These are phyloP conservation scores for Darevskia nairensis DNA, from an alignment of 2,797 vertebrate species.

Conservation along the genomic window DNA sequence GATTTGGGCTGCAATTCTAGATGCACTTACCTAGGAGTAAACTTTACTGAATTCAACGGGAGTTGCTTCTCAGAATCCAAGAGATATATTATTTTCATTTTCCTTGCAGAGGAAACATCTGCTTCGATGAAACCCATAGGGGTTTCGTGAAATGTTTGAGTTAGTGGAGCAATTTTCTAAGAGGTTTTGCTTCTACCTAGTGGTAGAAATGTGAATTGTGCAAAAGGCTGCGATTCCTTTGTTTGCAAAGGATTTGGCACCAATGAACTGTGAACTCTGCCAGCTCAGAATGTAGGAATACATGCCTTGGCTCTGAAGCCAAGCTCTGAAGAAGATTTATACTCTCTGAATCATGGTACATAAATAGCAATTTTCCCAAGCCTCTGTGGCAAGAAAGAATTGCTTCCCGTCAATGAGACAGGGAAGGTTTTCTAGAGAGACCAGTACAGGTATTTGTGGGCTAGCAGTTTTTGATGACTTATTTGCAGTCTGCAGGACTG, in stretches of 20 bases:
- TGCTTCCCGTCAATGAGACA: not conserved
- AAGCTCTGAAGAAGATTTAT: not conserved
- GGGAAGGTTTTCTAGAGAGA: not conserved
- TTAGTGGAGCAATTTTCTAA: constrained; percentile 20
- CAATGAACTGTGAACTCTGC: too few relatives aligned
- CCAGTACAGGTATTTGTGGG: not conserved
- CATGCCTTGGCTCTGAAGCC: not conserved
- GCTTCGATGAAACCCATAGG: not conserved
- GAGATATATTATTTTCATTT: constrained; percentile 25
- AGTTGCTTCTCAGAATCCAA: constrained; percentile 34
- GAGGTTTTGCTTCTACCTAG: constrained; percentile 68
- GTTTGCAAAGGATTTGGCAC: not conserved
- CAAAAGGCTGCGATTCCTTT: not conserved
- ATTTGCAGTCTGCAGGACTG: too few relatives aligned
- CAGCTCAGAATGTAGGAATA: not conserved
- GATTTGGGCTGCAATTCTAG: not conserved
- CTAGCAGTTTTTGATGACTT: not conserved
- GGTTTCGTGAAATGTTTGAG: not conserved
- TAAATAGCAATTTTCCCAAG: not conserved
- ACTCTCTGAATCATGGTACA: not conserved
- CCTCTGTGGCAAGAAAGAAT: not conserved
- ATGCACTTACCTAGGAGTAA: not conserved
- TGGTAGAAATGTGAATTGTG: constrained; percentile 66
- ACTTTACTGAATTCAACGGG: not conserved
- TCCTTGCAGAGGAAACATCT: not conserved